Evolutionary conservation across 2,797 vertebrate species (phyloP), one percentile per base, ranked within the genome.

Genomic region (Epinephelus malabaricus): DNA sequence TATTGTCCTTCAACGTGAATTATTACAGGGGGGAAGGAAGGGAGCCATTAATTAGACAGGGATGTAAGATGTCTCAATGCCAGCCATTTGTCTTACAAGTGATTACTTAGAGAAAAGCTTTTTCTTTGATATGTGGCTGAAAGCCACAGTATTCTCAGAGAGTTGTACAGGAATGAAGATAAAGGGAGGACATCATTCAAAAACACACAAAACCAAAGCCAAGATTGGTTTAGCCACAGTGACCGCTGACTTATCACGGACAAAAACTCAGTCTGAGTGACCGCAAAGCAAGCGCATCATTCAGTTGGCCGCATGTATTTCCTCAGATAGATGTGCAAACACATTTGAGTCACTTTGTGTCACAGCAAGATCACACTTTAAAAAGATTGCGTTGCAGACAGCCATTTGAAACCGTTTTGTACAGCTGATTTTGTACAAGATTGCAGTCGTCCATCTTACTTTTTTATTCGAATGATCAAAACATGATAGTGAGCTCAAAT

Each of bases 41-140:
- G 83, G 81, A 78, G 73, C 69, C 87, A 91, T 92, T 92, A 88
- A 94, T 94, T 93, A 93, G 92, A 92, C 84, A 86, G 76, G 91
- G 85, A 91, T 88, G 87, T 91, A 87, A 92, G 85, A 93, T 91
- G 89, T 91, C 89, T 93, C 92, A 89, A 87, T 90, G 91, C 89
- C 90, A 92, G 76, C 88, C 85, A 92, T 94, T 94, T 92, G 89
- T 94, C 92, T 94, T 88, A 79, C 82, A 79, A 90, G 89, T 90
- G 86, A 93, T 92, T 93, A 92, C 91, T 91, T 91, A 90, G 84
- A 88, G 88, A 78, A 83, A 85, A 81, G 79, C 86, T 81, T 83
- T 88, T 80, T 82, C 75, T 86, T 72, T 89, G 74, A 89, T 84
- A 81, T 45, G 78, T 85, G 73, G 84, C 88, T 78, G 76, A 81